These are phyloP conservation scores for Geophilus truncorum DNA, from an alignment of 2,888 invertebrate species.

Conservation along the genomic window DNA sequence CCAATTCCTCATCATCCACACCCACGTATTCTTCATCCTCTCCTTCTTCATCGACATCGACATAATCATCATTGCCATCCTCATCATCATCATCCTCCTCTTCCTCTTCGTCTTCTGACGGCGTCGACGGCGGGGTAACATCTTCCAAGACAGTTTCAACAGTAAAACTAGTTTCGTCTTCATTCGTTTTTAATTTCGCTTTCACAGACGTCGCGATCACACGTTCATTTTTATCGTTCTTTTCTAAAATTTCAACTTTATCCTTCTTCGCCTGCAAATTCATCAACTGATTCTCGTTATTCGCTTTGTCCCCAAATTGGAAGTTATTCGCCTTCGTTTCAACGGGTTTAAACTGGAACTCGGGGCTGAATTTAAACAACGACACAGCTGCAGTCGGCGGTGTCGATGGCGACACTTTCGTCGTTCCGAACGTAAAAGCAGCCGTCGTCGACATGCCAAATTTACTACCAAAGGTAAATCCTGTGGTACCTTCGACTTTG, in stretches of 20 bases:
- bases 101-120: constrained; percentile 27
- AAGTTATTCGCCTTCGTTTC: not conserved
- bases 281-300: not conserved
- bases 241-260: not conserved
- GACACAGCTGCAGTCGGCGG: not conserved
- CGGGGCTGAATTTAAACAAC: not conserved
- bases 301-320: not conserved
- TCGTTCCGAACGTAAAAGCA: not conserved
- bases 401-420: not conserved
- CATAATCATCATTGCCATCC: not conserved
- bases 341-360: not conserved
- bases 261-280: not conserved
- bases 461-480: not conserved
- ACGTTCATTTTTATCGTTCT: not conserved
- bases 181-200: not conserved
- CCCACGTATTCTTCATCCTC: not conserved
- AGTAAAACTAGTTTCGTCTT: not conserved
- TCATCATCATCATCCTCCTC: not conserved
- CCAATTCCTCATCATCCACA: not conserved
- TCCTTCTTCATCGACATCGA: not conserved
- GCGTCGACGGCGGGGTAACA: constrained; percentile 40
- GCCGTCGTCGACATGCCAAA: not conserved
- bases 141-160: constrained; percentile 36
- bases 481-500: not conserved
- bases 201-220: not conserved